These are phyloP conservation scores for Asbolus verrucosus DNA, from an alignment of 1,140 invertebrate genomes.

Conservation along the genomic window DNA sequence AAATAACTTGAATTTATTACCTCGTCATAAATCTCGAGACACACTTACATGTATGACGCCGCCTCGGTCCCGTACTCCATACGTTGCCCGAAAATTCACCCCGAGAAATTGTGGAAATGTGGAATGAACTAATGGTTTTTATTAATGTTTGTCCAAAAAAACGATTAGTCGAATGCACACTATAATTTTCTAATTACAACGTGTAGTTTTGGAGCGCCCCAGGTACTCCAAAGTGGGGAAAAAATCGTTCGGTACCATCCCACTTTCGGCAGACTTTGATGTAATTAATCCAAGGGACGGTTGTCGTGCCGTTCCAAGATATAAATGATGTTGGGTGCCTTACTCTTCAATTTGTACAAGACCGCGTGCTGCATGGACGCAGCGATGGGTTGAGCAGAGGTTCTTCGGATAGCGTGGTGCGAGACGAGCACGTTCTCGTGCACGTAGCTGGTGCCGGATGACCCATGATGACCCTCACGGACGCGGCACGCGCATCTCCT, in stretches of 20 bases:
- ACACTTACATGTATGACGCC: conserved; percentile 44
- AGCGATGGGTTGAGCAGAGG: not conserved
- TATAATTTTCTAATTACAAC: conserved; percentile 46
- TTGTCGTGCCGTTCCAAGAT: conserved; percentile 11
- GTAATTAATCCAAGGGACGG: conserved; percentile 41
- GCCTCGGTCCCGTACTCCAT: conserved; percentile 29
- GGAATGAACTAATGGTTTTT: conserved; percentile 21
- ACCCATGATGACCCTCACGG: conserved; percentile 39
- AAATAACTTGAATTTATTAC: conserved; percentile 54
- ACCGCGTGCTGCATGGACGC: conserved; percentile 48
- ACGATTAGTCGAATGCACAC: conserved; percentile 26
- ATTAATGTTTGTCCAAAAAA: conserved; percentile 36
- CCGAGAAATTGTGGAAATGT: not conserved
- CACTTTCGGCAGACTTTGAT: conserved; percentile 47
- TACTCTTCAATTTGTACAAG: conserved; percentile 29
- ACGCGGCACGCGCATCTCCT: conserved; percentile 41
- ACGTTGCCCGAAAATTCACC: no score
- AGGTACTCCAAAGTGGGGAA: conserved; percentile 10
- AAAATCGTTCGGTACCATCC: conserved; percentile 35
- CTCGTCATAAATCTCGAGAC: conserved; percentile 52
- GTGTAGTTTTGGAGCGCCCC: conserved; percentile 31
- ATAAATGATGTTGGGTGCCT: conserved; percentile 36
- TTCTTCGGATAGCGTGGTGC: conserved; percentile 19
- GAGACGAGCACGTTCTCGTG: conserved; percentile 29
- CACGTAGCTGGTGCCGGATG: conserved; percentile 39